A percentile compares a stretch with the other conserved stretches of the same genome.
phyloP scores from a whole-genome alignment of 23 tunicate species.

The Ciona savignyi region DNA sequence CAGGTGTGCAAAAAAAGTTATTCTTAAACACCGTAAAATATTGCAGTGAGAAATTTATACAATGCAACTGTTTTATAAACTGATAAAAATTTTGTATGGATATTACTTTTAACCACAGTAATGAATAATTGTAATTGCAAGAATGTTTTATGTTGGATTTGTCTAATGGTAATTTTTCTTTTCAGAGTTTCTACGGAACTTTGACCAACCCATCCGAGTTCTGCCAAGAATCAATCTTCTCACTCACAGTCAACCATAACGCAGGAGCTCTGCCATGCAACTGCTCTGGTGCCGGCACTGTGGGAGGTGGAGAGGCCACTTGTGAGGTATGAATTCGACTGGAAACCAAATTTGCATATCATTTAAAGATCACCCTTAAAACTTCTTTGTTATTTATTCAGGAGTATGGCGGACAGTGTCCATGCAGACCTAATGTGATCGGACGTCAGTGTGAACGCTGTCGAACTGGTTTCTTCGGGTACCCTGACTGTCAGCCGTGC shows the following conservation, averaged over 20 bases:
- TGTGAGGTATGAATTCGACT: constrained; percentile 43
- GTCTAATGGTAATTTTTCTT: not conserved
- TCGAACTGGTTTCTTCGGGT: constrained; percentile 58
- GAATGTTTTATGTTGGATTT: not conserved
- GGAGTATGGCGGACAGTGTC: constrained; percentile 96
- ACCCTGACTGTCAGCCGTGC: constrained; percentile 82
- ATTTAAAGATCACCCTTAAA: not conserved
- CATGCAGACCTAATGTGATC: constrained; percentile 77
- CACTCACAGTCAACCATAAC: constrained; percentile 69
- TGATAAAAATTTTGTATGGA: not conserved
- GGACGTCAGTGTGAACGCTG: constrained; percentile 89
- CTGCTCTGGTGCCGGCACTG: constrained; percentile 95
- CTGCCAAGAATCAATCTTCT: constrained; percentile 51
- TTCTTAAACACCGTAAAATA: not conserved
- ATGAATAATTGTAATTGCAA: no score
- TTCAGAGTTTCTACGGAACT: constrained; percentile 39
- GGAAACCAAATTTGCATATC: not conserved
- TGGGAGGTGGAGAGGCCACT: constrained; percentile 73
- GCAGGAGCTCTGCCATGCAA: constrained; percentile 70
- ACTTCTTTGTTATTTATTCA: constrained; percentile 1
- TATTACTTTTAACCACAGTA: not conserved
- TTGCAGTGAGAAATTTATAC: no score
- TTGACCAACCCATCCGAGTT: constrained; percentile 50
- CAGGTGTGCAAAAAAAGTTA: not conserved
- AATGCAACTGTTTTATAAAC: constrained; percentile 2